Evolutionary conservation across 1,140 invertebrate genomes (phyloP), one percentile per base, ranked within the genome.

Genomic region (Drosophila rhopaloa): DNA sequence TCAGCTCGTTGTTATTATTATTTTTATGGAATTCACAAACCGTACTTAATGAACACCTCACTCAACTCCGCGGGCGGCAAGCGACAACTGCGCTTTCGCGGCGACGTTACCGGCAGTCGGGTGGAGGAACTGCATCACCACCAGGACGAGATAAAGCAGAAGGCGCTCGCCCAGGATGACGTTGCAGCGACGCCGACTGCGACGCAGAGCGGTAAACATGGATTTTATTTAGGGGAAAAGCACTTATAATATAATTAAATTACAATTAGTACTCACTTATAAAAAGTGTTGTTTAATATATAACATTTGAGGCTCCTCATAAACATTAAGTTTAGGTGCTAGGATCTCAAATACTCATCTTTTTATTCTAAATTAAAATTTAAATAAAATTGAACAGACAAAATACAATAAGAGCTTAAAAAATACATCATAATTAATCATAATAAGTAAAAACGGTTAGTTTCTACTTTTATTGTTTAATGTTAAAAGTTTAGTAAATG

Each of bases 71-170:
- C 58, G 14, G 68, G 41, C 70, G 43, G 35, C 51, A 88, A 80
- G 53, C 70, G 79, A 16, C 83, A 86, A 41, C 58, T 86, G 47
- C 83, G 83, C 10, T 86, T 88, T 32, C 83, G 83, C 11, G 76
- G 83, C 19, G 83, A 86, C 35, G 43, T 79, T 27, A 83, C 13
- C 41, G 43, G 35, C 19, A 83, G 60, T 40, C 76, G 79, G 1
- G 67, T 86, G n/a, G 83, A 82, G 38, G 83, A 83, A 8, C 72
- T 86, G n/a, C 72, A 70, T 40, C 59, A 58, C 6, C 61, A 51
- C 24, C 41, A 73, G 44, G 81, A 85, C 40, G 63, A 61, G 27
- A 81, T 62, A 27, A 78, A 73, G 48, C 59, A 61, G 48, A 61
- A 71, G 51, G 14, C 16, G 70, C 51, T 74, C n/a, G 38, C 54